phyloP scores from a whole-genome alignment of 2,797 vertebrate species.

The Strix occidentalis region DNA sequence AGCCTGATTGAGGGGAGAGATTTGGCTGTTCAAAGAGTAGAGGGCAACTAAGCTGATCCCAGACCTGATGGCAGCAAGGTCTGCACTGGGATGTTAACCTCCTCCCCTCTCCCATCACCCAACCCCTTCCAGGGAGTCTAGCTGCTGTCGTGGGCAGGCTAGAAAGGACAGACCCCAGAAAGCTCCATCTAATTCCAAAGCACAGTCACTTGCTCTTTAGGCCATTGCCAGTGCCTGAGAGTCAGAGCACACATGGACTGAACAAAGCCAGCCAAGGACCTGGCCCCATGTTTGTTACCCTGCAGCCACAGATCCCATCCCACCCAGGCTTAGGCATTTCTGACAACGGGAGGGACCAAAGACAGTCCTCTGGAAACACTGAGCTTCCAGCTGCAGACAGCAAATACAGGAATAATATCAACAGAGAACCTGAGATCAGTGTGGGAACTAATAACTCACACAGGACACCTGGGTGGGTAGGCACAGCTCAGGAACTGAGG shows the following conservation, averaged over 20 bases:
- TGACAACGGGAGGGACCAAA: neutral
- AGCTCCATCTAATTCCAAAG: neutral
- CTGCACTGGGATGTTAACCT: neutral
- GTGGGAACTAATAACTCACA: neutral
- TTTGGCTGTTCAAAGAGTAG: neutral
- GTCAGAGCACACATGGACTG: rapidly evolving
- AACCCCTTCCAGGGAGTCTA: neutral
- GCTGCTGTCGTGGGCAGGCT: neutral
- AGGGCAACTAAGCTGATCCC: neutral
- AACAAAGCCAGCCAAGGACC: neutral
- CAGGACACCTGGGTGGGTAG: neutral
- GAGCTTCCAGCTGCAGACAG: neutral
- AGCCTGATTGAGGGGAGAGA: neutral
- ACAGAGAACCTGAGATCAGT: neutral
- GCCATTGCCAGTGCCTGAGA: neutral
- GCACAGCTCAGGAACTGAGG: neutral
- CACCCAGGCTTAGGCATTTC: neutral
- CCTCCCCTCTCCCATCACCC: neutral
- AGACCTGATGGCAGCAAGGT: neutral
- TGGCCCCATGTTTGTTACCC: too few relatives aligned
- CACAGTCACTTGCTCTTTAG: neutral
- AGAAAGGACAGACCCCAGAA: neutral
- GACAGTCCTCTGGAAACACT: neutral
- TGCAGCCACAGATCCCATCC: neutral
- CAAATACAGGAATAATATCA: neutral